Conservation (phyloP, 2,888 invertebrate genomes). For the Cantharis nigra region DNA sequence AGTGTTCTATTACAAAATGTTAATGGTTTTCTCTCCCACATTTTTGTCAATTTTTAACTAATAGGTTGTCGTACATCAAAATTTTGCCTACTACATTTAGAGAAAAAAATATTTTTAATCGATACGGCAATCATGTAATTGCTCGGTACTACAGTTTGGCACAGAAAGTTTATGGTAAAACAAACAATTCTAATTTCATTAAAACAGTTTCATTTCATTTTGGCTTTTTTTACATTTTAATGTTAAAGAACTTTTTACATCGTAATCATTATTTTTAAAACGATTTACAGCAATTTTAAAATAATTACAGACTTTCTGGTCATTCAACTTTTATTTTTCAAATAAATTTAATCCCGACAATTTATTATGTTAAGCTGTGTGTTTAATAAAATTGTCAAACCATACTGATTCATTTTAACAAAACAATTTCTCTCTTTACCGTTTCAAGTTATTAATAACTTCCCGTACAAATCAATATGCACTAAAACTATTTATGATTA, state of each 20-base stretch:
- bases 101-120: background rate
- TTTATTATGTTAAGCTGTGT: background rate
- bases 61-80: background rate
- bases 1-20: background rate
- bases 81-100: background rate
- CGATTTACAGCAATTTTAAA: background rate
- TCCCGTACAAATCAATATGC: background rate
- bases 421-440: background rate
- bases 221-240: background rate
- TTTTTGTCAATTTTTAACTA: background rate
- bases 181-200: background rate
- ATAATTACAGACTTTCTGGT: background rate
- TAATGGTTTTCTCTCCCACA: conserved; percentile 3
- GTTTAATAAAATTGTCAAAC: background rate
- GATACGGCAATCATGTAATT: background rate
- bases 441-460: background rate
- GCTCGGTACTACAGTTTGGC: background rate
- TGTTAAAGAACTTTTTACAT: background rate
- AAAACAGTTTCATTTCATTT: background rate
- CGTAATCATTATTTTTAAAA: background rate
- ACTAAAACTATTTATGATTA: background rate
- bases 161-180: background rate
- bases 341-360: background rate
- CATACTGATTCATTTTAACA: background rate
- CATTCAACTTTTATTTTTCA: conserved; percentile 4